Base-by-base conservation (phyloP, 2,888 invertebrate genomes). In the Hydrotaea diabolus region DNA sequence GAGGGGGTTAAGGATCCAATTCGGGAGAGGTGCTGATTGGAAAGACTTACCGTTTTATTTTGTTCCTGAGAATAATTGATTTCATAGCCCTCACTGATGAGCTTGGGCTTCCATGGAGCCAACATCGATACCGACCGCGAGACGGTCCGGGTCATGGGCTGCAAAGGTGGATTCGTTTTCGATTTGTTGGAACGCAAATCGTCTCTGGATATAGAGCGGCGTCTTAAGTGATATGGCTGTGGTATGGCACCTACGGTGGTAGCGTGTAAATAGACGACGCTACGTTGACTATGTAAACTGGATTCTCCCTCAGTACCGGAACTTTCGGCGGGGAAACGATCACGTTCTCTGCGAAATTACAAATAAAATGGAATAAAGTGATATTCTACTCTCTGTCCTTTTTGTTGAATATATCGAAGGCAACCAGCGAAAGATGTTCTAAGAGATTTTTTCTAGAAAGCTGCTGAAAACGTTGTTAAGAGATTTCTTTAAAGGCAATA, bases 201-300 rank as follows among this genome's bases (percentile, higher is more conserved):
- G 89, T 96, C 96, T 23, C 96, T 94, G 39, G 96, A 96, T 36
- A 94, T 93, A 17, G 95, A 94, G 55, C 96, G 93, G 87, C 95
- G 93, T 86, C 95, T 93, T 36, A 94, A 92, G 19, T 94, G 94
- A 86, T 93, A 93, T 43, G 96, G 96, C 88, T 96, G 95, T 19
- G 97, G 97, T 90, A 97, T 97, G 91, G 96, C 97, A 81, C 97
- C 97, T 89, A 97, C 96, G 94, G 97, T 96, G 69, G 97, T 96
- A 74, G 97, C 97, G 89, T 97, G 97, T 74, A 97, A 93, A 90
- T 96, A 97, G 21, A 97, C 97, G 21, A 97, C 95, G 89, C 96
- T 96, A 89, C 96, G 94, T 90, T 96, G 96, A 77, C 96, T 96
- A 89, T 96, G 96, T 88, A 96, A 95, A 90, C 96, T 96, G 79